Percentiles rank a stretch among this genome's conserved stretches.
phyloP scores from a whole-genome alignment of 2,113 vertebrate species.

The Neotragus moschatus region DNA sequence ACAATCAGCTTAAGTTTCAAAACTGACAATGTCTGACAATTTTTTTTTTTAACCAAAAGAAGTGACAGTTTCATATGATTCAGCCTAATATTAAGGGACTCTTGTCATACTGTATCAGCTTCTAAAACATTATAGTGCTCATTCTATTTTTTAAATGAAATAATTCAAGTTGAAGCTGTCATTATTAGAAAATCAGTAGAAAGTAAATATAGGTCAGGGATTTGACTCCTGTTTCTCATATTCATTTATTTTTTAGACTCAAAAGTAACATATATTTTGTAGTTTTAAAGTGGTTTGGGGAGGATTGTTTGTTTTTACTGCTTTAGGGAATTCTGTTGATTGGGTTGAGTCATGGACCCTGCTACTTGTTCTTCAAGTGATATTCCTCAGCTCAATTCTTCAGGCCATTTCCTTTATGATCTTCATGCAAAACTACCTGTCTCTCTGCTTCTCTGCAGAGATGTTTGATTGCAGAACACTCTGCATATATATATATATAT shows the following conservation, averaged over 20 bases:
- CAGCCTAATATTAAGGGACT: background rate
- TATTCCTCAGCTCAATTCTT: background rate
- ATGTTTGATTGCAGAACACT: background rate
- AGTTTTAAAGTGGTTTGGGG: background rate
- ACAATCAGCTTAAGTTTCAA: constrained; percentile 13
- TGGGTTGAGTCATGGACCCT: background rate
- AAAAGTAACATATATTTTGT: background rate
- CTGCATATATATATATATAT: background rate
- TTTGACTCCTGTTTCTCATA: background rate
- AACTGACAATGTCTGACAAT: background rate
- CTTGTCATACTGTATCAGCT: background rate
- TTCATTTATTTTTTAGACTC: constrained; percentile 14
- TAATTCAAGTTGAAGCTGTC: background rate
- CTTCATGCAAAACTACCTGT: background rate
- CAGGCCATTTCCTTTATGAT: background rate
- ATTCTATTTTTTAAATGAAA: constrained; percentile 11
- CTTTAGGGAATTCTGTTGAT: background rate
- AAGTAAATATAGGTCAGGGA: background rate
- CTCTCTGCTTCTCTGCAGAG: background rate
- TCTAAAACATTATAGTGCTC: background rate
- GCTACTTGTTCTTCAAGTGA: background rate
- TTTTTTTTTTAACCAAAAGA: background rate
- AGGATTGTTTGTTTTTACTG: background rate
- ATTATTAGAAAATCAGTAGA: background rate
- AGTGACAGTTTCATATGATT: background rate